Conservation (phyloP, 1,140 invertebrate species). For the Trinorchestia longiramus region DNA sequence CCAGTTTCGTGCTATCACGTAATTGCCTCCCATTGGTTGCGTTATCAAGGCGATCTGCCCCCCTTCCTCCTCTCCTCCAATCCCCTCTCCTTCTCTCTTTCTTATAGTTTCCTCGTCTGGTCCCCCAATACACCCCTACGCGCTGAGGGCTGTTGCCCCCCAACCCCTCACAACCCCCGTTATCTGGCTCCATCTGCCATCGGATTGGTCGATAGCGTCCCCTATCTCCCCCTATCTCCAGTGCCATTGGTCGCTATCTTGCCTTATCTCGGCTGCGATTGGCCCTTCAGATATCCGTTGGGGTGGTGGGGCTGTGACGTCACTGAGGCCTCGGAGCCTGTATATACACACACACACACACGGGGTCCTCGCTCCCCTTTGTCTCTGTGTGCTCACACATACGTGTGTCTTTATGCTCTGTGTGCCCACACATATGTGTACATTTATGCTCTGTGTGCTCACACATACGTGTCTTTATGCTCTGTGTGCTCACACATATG, state of each 20-base stretch:
- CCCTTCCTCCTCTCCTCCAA: slow-evolving; percentile 28
- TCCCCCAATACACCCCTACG: slow-evolving; percentile 26
- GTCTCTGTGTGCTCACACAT: neutral
- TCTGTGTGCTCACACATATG: neutral
- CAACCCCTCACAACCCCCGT: neutral
- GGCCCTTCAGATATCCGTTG: neutral
- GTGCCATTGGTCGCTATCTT: slow-evolving; percentile 53
- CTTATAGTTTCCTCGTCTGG: slow-evolving; percentile 11
- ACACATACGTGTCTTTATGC: neutral
- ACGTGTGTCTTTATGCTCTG: neutral
- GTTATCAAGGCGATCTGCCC: neutral
- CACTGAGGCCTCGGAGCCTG: neutral
- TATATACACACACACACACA: neutral
- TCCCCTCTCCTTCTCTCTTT: slow-evolving; percentile 46
- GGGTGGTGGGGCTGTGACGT: neutral
- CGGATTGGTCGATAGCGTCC: slow-evolving; percentile 49
- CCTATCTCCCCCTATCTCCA: slow-evolving; percentile 46
- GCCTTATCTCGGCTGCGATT: slow-evolving; percentile 51
- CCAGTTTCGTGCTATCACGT: slow-evolving; percentile 26
- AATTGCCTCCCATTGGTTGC: slow-evolving; percentile 42
- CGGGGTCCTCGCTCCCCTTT: neutral
- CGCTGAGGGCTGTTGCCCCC: neutral
- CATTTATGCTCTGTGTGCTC: neutral
- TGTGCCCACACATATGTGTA: neutral
- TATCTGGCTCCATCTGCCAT: slow-evolving; percentile 35